Evolutionary conservation across 2,113 vertebrate genomes (phyloP), one percentile per base, ranked within the genome.

Genomic region (Arizona elegans): DNA sequence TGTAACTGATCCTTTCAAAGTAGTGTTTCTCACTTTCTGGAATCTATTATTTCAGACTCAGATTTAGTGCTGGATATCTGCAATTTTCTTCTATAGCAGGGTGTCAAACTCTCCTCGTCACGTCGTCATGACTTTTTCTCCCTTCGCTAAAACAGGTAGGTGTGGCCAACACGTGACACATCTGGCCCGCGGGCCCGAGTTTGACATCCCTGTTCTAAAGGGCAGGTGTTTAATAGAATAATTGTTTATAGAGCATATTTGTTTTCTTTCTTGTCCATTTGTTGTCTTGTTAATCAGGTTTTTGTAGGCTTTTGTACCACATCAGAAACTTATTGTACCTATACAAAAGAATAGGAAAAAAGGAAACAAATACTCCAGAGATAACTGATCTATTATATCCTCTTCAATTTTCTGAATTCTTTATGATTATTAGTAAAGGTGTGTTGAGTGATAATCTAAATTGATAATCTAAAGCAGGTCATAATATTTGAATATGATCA

Each of bases 1-100:
- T 10, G 58, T 3, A 17, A 0, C 59, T 10, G 8, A 33, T 4
- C 3, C 85, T 23, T 87, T 81, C 92, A 62, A 90, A 93, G 75
- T 53, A 75, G 47, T 90, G 75, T 89, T 90, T 92, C 70, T 90
- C 85, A 90, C 59, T 93, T 93, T 86, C 88, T 43, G 47, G 56
- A 90, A 85, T 86, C n/a, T 90, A 58, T 89, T 26, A 33, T 89
- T 65, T 90, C 55, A 90, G 47, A 23, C 13, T 12, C 47, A 13
- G 23, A 38, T 91, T 88, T 65, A 88, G 54, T 38, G 47, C 19
- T 70, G 47, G 81, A 43, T 53, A 56, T 12, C 65, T 58, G n/a
- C 29, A 88, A n/a, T 21, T 90, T n/a, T 86, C 13, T 91, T 70
- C 33, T 38, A 65, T n/a, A 65, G 26, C 3, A 54, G 13, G 13